Evolutionary conservation across 2,888 invertebrate species (phyloP).

Genomic region (Eristalinus sepulchralis): DNA sequence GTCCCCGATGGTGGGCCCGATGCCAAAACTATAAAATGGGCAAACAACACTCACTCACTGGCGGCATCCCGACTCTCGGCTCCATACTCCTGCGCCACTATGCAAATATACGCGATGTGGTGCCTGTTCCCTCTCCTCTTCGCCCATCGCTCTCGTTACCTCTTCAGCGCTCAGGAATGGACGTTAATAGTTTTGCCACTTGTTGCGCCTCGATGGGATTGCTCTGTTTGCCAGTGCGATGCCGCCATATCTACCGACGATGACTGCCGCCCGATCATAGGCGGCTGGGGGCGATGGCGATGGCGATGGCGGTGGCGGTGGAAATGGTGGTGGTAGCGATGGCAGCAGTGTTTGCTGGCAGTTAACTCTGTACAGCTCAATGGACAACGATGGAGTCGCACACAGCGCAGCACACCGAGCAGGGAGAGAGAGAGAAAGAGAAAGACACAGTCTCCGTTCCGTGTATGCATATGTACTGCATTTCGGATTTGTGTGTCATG

Average conservation of each 20-base stretch:
- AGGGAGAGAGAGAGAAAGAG: neutral
- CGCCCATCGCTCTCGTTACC: conserved; percentile 17
- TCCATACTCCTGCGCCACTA: conserved; percentile 30
- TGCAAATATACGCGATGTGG: conserved; percentile 43
- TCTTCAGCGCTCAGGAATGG: conserved; percentile 74
- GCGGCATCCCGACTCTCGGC: conserved; percentile 57
- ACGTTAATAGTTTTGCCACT: conserved; percentile 74
- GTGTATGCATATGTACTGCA: conserved; percentile 4
- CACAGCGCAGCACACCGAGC: neutral
- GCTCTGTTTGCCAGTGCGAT: conserved; percentile 73
- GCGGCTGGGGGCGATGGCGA: neutral
- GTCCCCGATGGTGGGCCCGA: conserved; percentile 21
- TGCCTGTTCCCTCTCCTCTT: conserved; percentile 2
- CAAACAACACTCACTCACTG: conserved; percentile 30
- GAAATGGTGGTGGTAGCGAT: neutral
- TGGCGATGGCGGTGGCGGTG: neutral
- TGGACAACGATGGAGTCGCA: conserved; percentile 37
- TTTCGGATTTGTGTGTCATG: conserved; percentile 59
- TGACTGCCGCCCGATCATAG: conserved; percentile 42
- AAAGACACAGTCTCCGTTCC: neutral
- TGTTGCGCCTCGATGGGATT: conserved; percentile 68
- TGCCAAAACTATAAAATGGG: conserved; percentile 58
- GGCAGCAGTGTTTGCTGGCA: neutral
- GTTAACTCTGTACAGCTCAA: conserved; percentile 52
- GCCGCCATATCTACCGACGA: conserved; percentile 42